Conservation (phyloP, 1,140 invertebrate genomes). For the Lamellibrachia luymesi region DNA sequence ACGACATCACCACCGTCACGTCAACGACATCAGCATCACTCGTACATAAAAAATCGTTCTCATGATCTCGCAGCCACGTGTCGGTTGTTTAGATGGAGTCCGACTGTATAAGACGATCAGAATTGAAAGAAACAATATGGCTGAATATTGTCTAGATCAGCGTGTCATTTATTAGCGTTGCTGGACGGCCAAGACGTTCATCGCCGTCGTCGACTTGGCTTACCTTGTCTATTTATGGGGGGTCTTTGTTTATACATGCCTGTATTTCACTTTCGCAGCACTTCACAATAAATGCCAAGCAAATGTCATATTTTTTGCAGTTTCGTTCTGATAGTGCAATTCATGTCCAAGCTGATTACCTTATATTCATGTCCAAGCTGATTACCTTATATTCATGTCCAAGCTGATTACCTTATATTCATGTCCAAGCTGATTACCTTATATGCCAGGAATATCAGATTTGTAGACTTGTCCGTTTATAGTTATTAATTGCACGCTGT, state of each 20-base stretch:
- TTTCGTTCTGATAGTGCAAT: background rate
- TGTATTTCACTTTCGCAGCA: background rate
- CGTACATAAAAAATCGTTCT: no score
- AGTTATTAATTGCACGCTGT: no score
- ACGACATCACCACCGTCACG: no score
- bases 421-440: background rate
- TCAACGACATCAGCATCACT: no score
- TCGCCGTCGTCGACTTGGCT: background rate
- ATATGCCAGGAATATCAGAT: no score
- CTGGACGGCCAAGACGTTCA: background rate
- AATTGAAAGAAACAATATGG: background rate
- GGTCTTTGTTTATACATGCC: background rate
- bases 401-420: no score
- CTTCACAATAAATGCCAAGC: background rate
- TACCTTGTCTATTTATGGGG: background rate
- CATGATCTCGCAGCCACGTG: no score
- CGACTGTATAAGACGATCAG: background rate
- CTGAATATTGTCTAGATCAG: background rate
- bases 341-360: background rate
- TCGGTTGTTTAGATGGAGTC: background rate
- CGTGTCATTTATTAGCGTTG: background rate
- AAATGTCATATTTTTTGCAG: background rate
- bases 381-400: background rate
- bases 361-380: no score
- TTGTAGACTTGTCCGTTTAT: no score